Percentiles rank a stretch among this genome's conserved stretches.
phyloP scores from a whole-genome alignment of 1,140 invertebrate species.

The Sminthurides bifidus region DNA sequence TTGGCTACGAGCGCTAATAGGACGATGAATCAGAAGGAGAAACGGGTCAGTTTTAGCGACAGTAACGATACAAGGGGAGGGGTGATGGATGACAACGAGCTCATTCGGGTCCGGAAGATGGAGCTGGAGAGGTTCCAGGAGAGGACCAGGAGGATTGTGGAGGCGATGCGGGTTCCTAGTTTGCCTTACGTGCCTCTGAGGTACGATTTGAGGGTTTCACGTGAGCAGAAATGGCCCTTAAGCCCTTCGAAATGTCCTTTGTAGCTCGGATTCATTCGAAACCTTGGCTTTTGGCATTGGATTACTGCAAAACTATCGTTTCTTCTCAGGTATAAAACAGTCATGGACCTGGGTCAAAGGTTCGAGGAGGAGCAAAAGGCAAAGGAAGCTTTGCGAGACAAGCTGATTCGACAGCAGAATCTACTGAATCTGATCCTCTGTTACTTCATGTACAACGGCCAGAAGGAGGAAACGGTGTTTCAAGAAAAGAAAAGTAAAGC shows the following conservation, averaged over 20 bases:
- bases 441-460: slow-evolving; percentile 27
- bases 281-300: not conserved
- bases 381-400: slow-evolving; percentile 13
- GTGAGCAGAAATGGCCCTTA: not conserved
- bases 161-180: slow-evolving; percentile 29
- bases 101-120: slow-evolving; percentile 9
- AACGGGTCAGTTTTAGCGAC: not conserved
- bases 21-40: not conserved
- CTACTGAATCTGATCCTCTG: slow-evolving; percentile 24
- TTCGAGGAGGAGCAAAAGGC: slow-evolving; percentile 14
- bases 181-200: slow-evolving; percentile 23
- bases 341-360: slow-evolving; percentile 13
- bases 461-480: slow-evolving; percentile 4
- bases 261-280: not conserved
- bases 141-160: slow-evolving; percentile 19
- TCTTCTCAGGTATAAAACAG: slow-evolving; percentile 17
- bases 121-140: slow-evolving; percentile 27
- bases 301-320: too few species aligned
- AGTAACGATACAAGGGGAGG: not conserved
- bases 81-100: slow-evolving; percentile 8
- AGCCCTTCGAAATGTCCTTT: not conserved
- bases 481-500: not conserved
- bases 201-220: not conserved
- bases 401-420: slow-evolving; percentile 20
- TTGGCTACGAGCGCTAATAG: not conserved